A percentile compares a stretch with the other conserved stretches of the same genome.
Evolutionary conservation across 2,113 vertebrate genomes (phyloP).

Genomic region (Pseudorectes ferrugineus): DNA sequence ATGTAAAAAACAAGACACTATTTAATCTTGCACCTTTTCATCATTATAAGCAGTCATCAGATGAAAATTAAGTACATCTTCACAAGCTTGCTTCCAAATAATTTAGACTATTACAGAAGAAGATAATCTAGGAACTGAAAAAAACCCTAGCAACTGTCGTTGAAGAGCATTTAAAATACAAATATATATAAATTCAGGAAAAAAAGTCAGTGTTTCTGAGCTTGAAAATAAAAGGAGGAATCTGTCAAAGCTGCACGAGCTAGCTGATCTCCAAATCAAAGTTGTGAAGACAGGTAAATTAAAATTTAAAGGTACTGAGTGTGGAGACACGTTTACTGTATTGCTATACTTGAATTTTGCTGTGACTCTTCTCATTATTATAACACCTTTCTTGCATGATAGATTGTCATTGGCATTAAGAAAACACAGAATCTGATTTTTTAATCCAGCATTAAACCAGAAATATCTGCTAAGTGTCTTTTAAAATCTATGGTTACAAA

Average conservation of each 20-base stretch:
- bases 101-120: neutral
- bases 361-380: neutral
- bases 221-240: neutral
- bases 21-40: neutral
- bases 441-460: neutral
- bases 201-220: neutral
- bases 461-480: neutral
- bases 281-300: neutral
- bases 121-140: neutral
- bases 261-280: neutral
- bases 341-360: neutral
- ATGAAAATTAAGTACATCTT: neutral
- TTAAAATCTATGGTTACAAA: neutral
- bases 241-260: neutral
- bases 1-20: neutral
- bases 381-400: neutral
- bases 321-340: neutral
- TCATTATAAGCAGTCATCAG: neutral
- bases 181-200: neutral
- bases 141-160: accelerated
- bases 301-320: neutral
- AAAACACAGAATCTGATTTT: neutral
- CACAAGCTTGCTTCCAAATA: neutral
- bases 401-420: neutral
- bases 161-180: neutral